phyloP scores from a whole-genome alignment of 2,113 vertebrate species.

The Embiotoca jacksoni region DNA sequence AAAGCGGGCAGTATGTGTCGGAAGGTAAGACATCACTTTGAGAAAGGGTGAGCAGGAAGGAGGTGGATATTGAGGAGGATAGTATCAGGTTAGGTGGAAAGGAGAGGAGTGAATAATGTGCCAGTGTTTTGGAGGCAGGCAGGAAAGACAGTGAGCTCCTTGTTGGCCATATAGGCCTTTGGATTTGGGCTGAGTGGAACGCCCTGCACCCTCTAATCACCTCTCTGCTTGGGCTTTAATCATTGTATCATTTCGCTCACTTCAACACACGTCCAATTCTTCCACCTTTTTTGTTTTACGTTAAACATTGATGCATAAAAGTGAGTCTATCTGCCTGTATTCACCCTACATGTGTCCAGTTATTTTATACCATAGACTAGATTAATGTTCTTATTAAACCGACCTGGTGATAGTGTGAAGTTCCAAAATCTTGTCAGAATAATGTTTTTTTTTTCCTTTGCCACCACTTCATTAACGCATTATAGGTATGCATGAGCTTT shows the following conservation, averaged over 20 bases:
- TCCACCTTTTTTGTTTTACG: background rate
- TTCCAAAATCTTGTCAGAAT: constrained; percentile 25
- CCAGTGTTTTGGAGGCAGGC: constrained; percentile 60
- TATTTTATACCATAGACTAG: background rate
- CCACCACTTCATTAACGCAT: constrained; percentile 46
- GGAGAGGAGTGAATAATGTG: constrained; percentile 64
- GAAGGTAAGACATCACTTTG: constrained; percentile 52
- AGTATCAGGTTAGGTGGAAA: constrained; percentile 58
- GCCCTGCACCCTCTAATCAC: constrained; percentile 38
- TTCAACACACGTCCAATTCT: background rate
- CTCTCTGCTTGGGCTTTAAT: constrained; percentile 21
- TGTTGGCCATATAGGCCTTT: constrained; percentile 52
- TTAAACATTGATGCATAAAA: background rate
- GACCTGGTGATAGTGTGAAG: too few species aligned
- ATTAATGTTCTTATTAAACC: background rate
- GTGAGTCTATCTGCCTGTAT: background rate
- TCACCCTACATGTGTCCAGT: background rate
- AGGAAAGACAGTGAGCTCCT: constrained; percentile 57
- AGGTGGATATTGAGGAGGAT: constrained; percentile 39
- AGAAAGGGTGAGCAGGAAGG: constrained; percentile 26
- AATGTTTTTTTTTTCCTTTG: constrained; percentile 15
- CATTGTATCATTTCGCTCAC: background rate
- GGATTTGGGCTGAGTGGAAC: constrained; percentile 46
- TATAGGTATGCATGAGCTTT: constrained; percentile 64
- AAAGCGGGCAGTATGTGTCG: constrained; percentile 45